Conservation (phyloP, 2,113 vertebrate species). For the Clarias gariepinus region DNA sequence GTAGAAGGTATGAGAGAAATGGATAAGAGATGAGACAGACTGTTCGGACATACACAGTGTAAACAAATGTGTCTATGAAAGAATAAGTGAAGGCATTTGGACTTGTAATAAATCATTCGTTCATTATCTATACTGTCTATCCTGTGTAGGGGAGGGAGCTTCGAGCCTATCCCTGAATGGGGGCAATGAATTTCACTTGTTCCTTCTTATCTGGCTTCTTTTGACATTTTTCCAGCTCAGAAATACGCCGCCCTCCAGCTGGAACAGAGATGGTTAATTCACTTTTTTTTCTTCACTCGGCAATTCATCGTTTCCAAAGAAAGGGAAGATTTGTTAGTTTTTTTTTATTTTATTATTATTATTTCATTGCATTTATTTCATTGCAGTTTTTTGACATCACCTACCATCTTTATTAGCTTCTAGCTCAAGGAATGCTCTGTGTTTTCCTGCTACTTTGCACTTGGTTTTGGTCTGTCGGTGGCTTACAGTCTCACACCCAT, state of each 20-base stretch:
- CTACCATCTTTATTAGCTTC: neutral
- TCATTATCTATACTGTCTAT: no score
- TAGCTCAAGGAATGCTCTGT: neutral
- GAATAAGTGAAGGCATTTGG: neutral
- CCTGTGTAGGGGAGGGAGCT: no score
- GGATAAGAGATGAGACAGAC: constrained; percentile 18
- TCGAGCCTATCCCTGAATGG: no score
- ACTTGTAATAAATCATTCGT: neutral
- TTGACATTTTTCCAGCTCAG: constrained; percentile 5
- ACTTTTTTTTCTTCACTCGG: neutral
- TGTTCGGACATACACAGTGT: neutral
- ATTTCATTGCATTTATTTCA: neutral
- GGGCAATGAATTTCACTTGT: neutral
- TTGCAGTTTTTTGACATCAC: no score
- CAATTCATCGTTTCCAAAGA: neutral
- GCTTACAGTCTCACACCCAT: no score
- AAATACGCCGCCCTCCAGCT: neutral
- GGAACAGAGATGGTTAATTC: neutral
- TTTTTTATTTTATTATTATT: neutral
- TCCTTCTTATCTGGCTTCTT: neutral
- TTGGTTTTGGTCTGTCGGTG: neutral
- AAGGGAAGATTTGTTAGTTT: neutral
- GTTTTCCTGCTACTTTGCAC: neutral
- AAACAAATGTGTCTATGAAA: neutral
- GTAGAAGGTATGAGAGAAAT: constrained; percentile 35